Evolutionary conservation across 2,113 vertebrate species (phyloP).

Genomic region (Vidua chalybeata): DNA sequence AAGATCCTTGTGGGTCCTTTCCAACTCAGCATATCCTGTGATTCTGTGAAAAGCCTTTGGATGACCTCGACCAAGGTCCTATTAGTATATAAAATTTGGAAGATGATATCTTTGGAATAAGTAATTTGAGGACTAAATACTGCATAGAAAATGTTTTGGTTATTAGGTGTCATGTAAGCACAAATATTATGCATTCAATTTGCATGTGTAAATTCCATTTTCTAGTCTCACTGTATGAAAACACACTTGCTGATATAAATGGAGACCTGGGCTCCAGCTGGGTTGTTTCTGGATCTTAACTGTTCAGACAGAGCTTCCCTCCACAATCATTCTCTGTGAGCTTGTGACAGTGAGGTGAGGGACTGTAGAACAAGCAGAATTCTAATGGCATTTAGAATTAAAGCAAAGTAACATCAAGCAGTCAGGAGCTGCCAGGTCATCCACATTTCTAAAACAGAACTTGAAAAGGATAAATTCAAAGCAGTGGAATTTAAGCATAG

Average conservation of each 20-base stretch:
- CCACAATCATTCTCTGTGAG: not conserved
- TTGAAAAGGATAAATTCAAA: constrained; percentile 61
- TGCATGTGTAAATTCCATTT: not conserved
- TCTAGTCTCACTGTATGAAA: not conserved
- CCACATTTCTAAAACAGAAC: constrained; percentile 42
- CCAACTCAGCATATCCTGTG: not conserved
- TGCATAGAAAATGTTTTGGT: not conserved
- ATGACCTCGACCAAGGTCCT: not conserved
- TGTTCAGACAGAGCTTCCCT: not conserved
- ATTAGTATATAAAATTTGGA: not conserved
- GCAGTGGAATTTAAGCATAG: constrained; percentile 24
- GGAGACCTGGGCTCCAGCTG: not conserved
- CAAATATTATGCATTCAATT: not conserved
- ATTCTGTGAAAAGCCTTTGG: not conserved
- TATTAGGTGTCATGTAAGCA: not conserved
- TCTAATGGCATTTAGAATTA: constrained; percentile 62
- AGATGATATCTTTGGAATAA: not conserved
- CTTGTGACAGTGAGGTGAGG: constrained; percentile 1
- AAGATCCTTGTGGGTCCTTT: not conserved
- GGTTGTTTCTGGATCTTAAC: not conserved
- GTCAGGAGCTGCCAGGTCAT: constrained; percentile 46
- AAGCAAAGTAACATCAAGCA: constrained; percentile 51
- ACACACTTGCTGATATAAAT: not conserved
- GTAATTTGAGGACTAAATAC: not conserved
- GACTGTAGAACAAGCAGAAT: constrained; percentile 31